Base-by-base conservation (phyloP, 2,113 vertebrate species). In the Platysternon megacephalum region DNA sequence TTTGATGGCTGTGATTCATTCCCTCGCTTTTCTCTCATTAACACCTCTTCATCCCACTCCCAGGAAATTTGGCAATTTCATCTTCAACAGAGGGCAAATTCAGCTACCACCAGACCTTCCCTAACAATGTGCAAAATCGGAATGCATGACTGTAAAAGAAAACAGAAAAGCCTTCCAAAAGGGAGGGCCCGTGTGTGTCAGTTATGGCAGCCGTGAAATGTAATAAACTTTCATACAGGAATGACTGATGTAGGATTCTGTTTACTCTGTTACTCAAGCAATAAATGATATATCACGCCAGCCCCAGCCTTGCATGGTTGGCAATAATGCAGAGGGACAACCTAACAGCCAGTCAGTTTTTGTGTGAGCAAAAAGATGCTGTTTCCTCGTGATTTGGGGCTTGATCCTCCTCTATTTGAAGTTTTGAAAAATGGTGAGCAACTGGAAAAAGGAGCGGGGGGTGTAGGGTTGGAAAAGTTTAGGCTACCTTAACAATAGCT, bases 11-110 rank as follows among this genome's bases (percentile, higher is more conserved):
- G 79, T 9, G 39, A 88, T 89, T 89, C 91, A 53, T 74, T 76
- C 87, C 89, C 85, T 13, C 48, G 22, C 55, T 0, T 95, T 91
- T 90, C 92, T 88, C 96, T 92, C 96, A 88, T 94, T 95, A 95
- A 95, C 96, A 94, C 95, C 96, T 97, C 91, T 61, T n/a, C 0
- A 4, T 49, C 87, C 93, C 94, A 49, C 92, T 51, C 74, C 26
- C 7, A 3, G 94, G 82, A 87, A 79, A 90, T 83, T 46, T 44
- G 80, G 93, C 84, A 87, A 72, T 84, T 90, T 79, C 87, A 81
- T 93, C 92, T 83, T 0, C 0, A 97, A 81, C 89, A 86, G 84
- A 88, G 91, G 53, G 58, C 72, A 91, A 82, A 93, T 48, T 76
- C 92, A 94, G 8, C 86, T 1, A 3, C 1, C 11, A 86, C 85